Evolutionary conservation across 2,888 invertebrate species (phyloP).

Genomic region (Clanis bilineata): DNA sequence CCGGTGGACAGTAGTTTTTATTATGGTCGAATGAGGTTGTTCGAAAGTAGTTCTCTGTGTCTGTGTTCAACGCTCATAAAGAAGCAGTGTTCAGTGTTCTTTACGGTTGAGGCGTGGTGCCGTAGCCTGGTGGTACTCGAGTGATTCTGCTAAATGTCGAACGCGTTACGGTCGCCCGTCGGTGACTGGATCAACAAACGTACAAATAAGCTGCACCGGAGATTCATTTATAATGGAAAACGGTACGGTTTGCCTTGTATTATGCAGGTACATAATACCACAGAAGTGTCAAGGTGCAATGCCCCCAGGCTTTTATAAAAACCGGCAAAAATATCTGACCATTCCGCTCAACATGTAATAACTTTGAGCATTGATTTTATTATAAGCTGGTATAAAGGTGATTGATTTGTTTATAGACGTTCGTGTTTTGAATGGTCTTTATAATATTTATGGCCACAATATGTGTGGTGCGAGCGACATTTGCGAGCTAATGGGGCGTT

Average conservation of each 20-base stretch:
- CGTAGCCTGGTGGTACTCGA: slow-evolving; percentile 25
- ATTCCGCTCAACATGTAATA: background rate
- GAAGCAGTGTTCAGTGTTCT: slow-evolving; percentile 49
- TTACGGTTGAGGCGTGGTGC: slow-evolving; percentile 43
- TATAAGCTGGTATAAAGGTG: background rate
- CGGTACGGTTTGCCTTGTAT: slow-evolving; percentile 55
- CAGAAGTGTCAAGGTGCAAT: slow-evolving; percentile 32
- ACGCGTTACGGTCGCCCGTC: slow-evolving; percentile 62
- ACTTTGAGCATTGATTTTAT: background rate
- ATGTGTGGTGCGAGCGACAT: slow-evolving; percentile 19
- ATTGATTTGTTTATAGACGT: slow-evolving; percentile 11
- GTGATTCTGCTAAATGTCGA: slow-evolving; percentile 62
- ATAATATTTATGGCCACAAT: slow-evolving; percentile 25
- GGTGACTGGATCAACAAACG: slow-evolving; percentile 72
- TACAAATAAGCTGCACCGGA: slow-evolving; percentile 62
- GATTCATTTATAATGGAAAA: slow-evolving; percentile 70
- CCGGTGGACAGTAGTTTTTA: slow-evolving; percentile 51
- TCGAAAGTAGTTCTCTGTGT: slow-evolving; percentile 56
- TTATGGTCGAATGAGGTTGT: slow-evolving; percentile 48
- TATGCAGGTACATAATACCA: slow-evolving; percentile 31
- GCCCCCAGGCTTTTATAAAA: slow-evolving; percentile 30
- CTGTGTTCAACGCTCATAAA: slow-evolving; percentile 39
- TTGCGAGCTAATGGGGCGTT: slow-evolving; percentile 27
- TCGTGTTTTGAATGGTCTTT: slow-evolving; percentile 19
- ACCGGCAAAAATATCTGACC: background rate